Conservation (phyloP, 2,888 invertebrate species). For the Nephrotoma guestfalica region DNA sequence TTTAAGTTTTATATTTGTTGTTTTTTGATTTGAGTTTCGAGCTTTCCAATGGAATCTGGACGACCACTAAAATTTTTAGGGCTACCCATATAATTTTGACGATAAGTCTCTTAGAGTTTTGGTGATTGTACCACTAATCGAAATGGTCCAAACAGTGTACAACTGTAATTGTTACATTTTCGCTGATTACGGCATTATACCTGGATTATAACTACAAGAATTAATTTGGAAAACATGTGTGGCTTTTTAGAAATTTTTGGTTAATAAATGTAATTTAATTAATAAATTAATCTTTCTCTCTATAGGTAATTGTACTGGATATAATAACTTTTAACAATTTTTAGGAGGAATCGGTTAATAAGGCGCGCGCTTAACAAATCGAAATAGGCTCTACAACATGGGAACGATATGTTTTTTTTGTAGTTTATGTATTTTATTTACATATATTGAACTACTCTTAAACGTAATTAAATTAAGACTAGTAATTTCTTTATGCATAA, state of each 20-base stretch:
- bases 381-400: not conserved
- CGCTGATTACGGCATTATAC: not conserved
- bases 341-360: not conserved
- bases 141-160: too few species aligned
- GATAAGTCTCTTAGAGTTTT: too few species aligned
- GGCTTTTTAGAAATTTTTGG: not conserved
- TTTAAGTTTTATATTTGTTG: too few species aligned
- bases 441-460: not conserved
- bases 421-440: not conserved
- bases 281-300: not conserved
- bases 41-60: too few species aligned
- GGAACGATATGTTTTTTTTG: not conserved
- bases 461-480: not conserved
- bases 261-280: not conserved
- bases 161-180: too few species aligned
- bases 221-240: not conserved
- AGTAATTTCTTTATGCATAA: not conserved
- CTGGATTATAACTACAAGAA: not conserved
- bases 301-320: not conserved
- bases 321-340: not conserved
- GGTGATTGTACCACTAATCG: too few species aligned
- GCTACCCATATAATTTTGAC: too few species aligned
- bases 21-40: too few species aligned
- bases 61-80: too few species aligned
- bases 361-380: not conserved